Conservation (phyloP, 2,888 invertebrate species). For the Aquatica leii region DNA sequence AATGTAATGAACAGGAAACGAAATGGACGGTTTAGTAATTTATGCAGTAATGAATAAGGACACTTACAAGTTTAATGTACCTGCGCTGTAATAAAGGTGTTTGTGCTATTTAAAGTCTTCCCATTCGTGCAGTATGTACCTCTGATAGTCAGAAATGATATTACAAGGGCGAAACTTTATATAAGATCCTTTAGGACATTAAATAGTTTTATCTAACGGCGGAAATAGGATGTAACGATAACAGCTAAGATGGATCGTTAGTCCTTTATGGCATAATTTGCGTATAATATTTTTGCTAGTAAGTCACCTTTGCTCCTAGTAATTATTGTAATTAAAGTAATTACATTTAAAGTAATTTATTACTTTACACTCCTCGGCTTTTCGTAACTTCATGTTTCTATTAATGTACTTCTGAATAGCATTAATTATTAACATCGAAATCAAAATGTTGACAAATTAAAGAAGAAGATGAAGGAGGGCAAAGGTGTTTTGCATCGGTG, state of each 20-base stretch:
- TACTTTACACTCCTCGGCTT: too few species aligned
- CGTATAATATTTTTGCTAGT: too few species aligned
- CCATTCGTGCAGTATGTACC: background rate
- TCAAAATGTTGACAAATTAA: too few species aligned
- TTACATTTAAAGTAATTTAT: too few species aligned
- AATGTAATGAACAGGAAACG: conserved; percentile 12
- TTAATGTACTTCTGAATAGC: too few species aligned
- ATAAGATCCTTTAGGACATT: conserved; percentile 8
- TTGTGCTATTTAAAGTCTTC: background rate
- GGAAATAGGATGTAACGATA: conserved; percentile 6
- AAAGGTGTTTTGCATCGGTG: too few species aligned
- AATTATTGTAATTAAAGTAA: too few species aligned
- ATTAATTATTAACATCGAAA: too few species aligned
- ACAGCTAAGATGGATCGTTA: conserved; percentile 9
- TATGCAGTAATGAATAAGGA: conserved; percentile 6
- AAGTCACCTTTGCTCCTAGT: too few species aligned
- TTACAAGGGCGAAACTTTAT: background rate
- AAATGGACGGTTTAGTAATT: conserved; percentile 10
- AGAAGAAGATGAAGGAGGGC: too few species aligned
- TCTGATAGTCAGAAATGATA: background rate
- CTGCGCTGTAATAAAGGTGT: conserved; percentile 9
- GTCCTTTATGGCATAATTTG: too few species aligned
- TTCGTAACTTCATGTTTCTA: too few species aligned
- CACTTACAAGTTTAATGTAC: conserved; percentile 12
- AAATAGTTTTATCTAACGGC: conserved; percentile 6